These are phyloP conservation scores for Lepisosteus oculatus DNA, from an alignment of 2,113 vertebrate genomes.

Conservation along the genomic window DNA sequence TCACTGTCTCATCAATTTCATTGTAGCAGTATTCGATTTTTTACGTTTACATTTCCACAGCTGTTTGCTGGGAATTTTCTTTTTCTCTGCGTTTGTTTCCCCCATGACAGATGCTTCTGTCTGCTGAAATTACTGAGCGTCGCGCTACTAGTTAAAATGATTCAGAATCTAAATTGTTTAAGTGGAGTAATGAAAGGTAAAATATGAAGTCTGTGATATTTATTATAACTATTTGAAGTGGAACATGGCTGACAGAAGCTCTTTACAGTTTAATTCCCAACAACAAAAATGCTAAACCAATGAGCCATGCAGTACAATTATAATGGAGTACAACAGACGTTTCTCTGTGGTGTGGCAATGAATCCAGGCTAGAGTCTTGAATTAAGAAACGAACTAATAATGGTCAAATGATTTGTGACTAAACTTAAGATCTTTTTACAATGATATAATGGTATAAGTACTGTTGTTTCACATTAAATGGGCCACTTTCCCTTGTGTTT, in stretches of 20 bases:
- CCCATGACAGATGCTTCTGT: slow-evolving; percentile 13
- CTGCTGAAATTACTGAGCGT: slow-evolving; percentile 10
- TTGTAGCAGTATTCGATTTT: too few relatives aligned
- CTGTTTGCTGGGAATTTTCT: not conserved
- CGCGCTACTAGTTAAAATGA: slow-evolving; percentile 21
- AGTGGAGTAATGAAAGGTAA: slow-evolving; percentile 30
- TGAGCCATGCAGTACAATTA: slow-evolving; percentile 22
- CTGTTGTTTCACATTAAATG: too few relatives aligned
- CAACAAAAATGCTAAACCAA: slow-evolving; percentile 6
- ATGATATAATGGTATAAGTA: too few relatives aligned
- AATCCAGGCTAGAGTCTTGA: too few relatives aligned
- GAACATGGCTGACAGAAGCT: slow-evolving; percentile 1
- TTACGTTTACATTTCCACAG: too few relatives aligned
- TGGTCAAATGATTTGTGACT: too few relatives aligned
- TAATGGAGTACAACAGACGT: slow-evolving; percentile 34
- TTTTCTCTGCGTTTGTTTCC: slow-evolving; percentile 9
- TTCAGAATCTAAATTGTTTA: slow-evolving; percentile 25
- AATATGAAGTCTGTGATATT: slow-evolving; percentile 33
- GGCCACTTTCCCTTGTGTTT: too few relatives aligned
- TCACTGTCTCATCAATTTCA: too few relatives aligned
- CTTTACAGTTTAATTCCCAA: slow-evolving; percentile 16
- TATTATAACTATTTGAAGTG: slow-evolving; percentile 25
- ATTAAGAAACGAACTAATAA: too few relatives aligned
- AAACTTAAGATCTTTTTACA: too few relatives aligned
- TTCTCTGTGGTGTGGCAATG: not conserved